These are phyloP conservation scores for Gymnoscopelus microlampas DNA, from an alignment of 2,797 vertebrate species.

Conservation along the genomic window DNA sequence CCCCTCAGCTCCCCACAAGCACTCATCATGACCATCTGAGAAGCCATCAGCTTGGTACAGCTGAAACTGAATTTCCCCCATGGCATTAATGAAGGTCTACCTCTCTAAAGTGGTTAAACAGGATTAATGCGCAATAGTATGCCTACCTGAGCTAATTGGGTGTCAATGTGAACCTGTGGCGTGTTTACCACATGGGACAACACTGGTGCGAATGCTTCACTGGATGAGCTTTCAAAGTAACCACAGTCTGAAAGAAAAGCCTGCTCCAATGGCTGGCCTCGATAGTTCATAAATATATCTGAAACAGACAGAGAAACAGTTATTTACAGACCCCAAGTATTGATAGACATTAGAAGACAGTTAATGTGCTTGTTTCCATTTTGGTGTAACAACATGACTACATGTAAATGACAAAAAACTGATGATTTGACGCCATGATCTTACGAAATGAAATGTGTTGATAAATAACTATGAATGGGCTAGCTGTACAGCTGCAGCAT, in stretches of 20 bases:
- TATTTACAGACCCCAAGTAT: background rate
- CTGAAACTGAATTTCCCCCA: too few relatives aligned
- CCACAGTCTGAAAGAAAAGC: constrained; percentile 71
- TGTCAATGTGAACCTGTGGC: constrained; percentile 65
- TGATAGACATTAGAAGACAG: background rate
- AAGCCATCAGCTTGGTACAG: too few relatives aligned
- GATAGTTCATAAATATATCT: constrained; percentile 83
- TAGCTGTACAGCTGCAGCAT: too few relatives aligned
- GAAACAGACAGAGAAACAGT: constrained; percentile 17
- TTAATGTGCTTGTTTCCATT: too few relatives aligned
- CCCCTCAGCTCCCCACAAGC: too few relatives aligned
- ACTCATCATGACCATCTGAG: too few relatives aligned
- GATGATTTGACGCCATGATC: background rate
- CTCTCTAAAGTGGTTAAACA: background rate
- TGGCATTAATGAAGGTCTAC: too few relatives aligned
- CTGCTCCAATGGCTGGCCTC: constrained; percentile 71
- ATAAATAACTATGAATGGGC: background rate
- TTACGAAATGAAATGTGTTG: background rate
- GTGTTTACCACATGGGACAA: constrained; percentile 49
- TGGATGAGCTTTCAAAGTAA: constrained; percentile 74
- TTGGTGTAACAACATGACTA: too few relatives aligned
- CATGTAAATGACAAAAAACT: too few relatives aligned
- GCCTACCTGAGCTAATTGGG: constrained; percentile 77
- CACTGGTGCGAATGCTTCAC: constrained; percentile 50
- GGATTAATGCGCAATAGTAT: background rate